These are phyloP conservation scores for Amphimedon queenslandica DNA, from an alignment of 37 sponge, comb jelly and placozoan genomes.

Conservation along the genomic window DNA sequence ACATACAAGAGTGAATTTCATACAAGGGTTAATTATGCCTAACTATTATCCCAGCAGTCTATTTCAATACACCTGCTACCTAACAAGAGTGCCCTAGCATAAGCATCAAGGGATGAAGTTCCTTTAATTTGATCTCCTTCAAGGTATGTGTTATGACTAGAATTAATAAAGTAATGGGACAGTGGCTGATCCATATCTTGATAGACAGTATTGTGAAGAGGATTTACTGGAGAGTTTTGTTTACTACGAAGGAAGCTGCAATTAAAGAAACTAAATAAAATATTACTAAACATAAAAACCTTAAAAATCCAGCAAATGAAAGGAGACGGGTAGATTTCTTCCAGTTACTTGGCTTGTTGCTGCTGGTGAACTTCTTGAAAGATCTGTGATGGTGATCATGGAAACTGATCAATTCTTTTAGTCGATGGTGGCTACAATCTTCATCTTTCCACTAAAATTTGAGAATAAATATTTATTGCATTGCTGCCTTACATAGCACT, in stretches of 20 bases:
- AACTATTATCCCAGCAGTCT: constrained; percentile 72
- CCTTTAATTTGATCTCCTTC: constrained; percentile 80
- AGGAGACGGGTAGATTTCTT: constrained; percentile 22
- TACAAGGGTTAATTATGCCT: too few relatives aligned
- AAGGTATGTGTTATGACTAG: constrained; percentile 93
- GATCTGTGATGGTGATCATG: constrained; percentile 61
- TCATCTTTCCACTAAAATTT: constrained; percentile 53
- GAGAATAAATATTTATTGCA: background rate
- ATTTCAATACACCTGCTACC: constrained; percentile 88
- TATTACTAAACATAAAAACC: constrained; percentile 33
- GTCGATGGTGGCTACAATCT: background rate
- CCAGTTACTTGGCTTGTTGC: constrained; percentile 24
- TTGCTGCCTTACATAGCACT: constrained; percentile 35
- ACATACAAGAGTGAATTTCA: background rate
- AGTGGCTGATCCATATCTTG: constrained; percentile 90
- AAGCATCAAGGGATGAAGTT: constrained; percentile 80
- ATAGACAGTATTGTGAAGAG: constrained; percentile 57
- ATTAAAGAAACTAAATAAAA: background rate
- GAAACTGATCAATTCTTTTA: constrained; percentile 22
- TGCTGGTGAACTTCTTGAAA: constrained; percentile 54
- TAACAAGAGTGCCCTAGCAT: constrained; percentile 71
- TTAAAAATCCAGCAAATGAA: constrained; percentile 71
- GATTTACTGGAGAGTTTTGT: constrained; percentile 48
- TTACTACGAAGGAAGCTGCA: constrained; percentile 67
- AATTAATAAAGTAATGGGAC: constrained; percentile 93